Evolutionary conservation across 2,888 invertebrate genomes (phyloP), one percentile per base, ranked within the genome.

Genomic region (Entomobrya multifasciata): DNA sequence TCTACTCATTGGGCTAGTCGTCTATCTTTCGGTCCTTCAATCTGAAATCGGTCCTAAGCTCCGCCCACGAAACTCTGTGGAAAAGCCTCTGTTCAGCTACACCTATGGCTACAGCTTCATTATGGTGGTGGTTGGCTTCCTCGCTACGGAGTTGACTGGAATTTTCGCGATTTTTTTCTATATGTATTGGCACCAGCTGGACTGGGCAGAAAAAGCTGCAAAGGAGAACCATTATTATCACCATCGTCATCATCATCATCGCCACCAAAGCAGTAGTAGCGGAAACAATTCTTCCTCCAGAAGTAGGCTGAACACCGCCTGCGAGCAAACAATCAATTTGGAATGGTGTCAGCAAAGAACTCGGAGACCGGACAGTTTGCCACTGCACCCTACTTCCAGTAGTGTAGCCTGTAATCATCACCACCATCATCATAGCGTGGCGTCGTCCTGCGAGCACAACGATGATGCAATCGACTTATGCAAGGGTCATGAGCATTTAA

Each of bases 21-120:
- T 97, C 94, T 97, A 97, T 94, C 97, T 97, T 94, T 97, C 97
- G 83, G 95, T 97, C 92, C 96, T 97, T 92, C 97, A 97, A 93
- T 96, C 97, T 11, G 97, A 97, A 94, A 95, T 97, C 65, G 97
- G 97, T 62, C 95, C 96, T 92, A 97, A 97, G 93, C 94, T 97
- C 86, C 94, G 96, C 88, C 95, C 97, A 87, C 95, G 95, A 92
- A 96, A 96, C 22, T 94, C 95, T 77, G 94, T 96, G 87, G 95
- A 96, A 92, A 95, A 95, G 55, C 95, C 97, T 0, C 94, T 95
- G 79, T 96, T 97, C 94, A 96, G 95, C 85, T 97, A 97, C 93
- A 95, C 95, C 91, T 97, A 97, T 92, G 97, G 97, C 72, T 97
- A 91, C 90, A 97, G 97, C 87, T 97, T 97, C 93, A 95, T 97